phyloP scores from a whole-genome alignment of 2,888 invertebrate species.

The Tachina grossa region DNA sequence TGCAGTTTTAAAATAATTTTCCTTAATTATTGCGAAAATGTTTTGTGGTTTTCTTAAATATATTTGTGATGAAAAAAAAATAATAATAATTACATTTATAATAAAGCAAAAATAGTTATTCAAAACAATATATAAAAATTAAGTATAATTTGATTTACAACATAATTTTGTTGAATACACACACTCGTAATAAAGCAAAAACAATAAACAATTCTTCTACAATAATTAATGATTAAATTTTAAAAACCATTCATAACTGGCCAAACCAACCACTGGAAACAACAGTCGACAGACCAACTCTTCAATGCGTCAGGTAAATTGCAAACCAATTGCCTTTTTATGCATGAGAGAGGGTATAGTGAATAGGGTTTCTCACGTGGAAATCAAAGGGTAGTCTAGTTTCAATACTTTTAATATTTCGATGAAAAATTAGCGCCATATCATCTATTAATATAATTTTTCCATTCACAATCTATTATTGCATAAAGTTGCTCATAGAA shows the following conservation, averaged over 20 bases:
- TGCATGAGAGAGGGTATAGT: background rate
- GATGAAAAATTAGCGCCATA: no score
- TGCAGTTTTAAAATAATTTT: constrained; percentile 12
- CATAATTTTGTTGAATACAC: constrained; percentile 26
- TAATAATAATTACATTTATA: constrained; percentile 1
- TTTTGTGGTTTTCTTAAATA: constrained; percentile 44
- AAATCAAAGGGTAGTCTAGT: background rate
- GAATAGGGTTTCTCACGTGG: background rate
- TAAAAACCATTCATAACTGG: constrained; percentile 22
- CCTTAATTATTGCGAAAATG: constrained; percentile 40
- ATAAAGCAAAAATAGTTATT: constrained; percentile 37
- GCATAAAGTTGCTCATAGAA: no score
- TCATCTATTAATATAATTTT: no score
- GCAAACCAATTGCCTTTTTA: background rate
- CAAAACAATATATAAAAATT: background rate
- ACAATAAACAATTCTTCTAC: background rate
- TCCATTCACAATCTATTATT: no score
- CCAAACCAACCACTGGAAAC: constrained; percentile 31
- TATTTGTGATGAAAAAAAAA: constrained; percentile 1
- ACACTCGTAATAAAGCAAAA: background rate
- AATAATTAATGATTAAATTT: constrained; percentile 43
- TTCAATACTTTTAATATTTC: no score
- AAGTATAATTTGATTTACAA: constrained; percentile 37
- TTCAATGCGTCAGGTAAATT: constrained; percentile 9
- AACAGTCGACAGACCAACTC: background rate